Evolutionary conservation across 1,140 invertebrate genomes (phyloP).

Genomic region (Leguminivora glycinivorella): DNA sequence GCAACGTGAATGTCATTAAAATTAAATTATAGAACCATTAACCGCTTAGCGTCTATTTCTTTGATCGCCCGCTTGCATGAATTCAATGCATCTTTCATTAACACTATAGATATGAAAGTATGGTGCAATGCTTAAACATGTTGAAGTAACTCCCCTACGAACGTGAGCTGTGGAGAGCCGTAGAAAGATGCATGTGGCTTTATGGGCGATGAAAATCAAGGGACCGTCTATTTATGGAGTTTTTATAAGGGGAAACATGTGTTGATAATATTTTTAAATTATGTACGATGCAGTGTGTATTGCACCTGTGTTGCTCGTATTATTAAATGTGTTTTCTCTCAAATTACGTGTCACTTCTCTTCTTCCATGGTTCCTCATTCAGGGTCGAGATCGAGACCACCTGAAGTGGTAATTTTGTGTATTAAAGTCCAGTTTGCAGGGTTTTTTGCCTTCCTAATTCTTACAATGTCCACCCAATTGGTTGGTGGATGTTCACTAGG

Average conservation of each 20-base stretch:
- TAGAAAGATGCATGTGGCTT: conserved; percentile 55
- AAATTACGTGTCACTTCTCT: not conserved
- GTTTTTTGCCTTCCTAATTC: too few relatives aligned
- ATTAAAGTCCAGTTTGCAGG: too few relatives aligned
- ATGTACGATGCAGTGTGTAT: conserved; percentile 38
- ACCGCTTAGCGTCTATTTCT: conserved; percentile 15
- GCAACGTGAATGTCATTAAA: conserved; percentile 25
- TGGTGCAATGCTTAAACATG: not conserved
- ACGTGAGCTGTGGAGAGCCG: conserved; percentile 50
- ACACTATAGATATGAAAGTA: not conserved
- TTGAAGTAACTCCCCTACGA: conserved; percentile 38
- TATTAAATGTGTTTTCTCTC: not conserved
- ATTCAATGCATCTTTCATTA: conserved; percentile 11
- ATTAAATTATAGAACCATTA: conserved; percentile 19
- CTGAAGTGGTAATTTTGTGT: too few relatives aligned
- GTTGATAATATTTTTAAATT: conserved; percentile 56
- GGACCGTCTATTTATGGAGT: conserved; percentile 60
- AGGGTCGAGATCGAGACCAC: too few relatives aligned
- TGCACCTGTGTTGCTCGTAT: conserved; percentile 40
- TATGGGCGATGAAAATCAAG: conserved; percentile 66
- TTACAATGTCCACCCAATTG: too few relatives aligned
- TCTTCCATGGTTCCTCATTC: too few relatives aligned
- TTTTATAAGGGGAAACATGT: conserved; percentile 61
- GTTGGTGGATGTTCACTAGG: too few relatives aligned
- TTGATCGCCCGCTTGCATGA: conserved; percentile 9